phyloP scores from a whole-genome alignment of 2,797 vertebrate species.

The Fringilla coelebs region DNA sequence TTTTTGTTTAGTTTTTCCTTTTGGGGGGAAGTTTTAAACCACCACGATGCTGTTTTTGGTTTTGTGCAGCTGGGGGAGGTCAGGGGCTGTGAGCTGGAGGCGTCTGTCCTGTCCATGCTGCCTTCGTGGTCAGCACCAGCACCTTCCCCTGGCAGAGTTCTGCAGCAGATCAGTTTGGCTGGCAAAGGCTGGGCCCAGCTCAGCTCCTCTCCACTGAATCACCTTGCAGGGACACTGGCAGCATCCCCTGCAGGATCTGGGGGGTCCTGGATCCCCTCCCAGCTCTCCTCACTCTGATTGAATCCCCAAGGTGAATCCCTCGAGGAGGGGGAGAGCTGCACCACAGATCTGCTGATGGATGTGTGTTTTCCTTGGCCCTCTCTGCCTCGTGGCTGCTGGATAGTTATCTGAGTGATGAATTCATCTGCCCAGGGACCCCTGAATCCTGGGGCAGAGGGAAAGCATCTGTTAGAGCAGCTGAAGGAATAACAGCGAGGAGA shows the following conservation, averaged over 20 bases:
- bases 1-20: neutral
- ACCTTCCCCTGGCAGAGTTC: fast-evolving
- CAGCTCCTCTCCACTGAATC: neutral
- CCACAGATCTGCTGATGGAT: neutral
- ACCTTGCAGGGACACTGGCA: neutral
- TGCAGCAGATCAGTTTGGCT: neutral
- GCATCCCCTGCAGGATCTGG: neutral
- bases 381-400: neutral
- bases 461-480: neutral
- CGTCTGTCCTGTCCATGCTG: neutral
- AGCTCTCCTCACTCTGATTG: fast-evolving
- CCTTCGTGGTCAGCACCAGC: neutral
- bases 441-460: neutral
- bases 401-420: slow-evolving; percentile 41
- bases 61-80: neutral
- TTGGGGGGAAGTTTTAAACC: neutral
- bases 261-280: neutral
- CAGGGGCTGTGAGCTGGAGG: neutral
- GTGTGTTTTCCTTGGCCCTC: slow-evolving; percentile 9
- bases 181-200: neutral
- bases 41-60: neutral
- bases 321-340: neutral
- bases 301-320: neutral
- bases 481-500: neutral
- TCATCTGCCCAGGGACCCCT: neutral